Percentiles rank a stretch among this genome's conserved stretches.
Conservation (phyloP, 2,888 invertebrate genomes). For the Ariolimax columbianus region DNA sequence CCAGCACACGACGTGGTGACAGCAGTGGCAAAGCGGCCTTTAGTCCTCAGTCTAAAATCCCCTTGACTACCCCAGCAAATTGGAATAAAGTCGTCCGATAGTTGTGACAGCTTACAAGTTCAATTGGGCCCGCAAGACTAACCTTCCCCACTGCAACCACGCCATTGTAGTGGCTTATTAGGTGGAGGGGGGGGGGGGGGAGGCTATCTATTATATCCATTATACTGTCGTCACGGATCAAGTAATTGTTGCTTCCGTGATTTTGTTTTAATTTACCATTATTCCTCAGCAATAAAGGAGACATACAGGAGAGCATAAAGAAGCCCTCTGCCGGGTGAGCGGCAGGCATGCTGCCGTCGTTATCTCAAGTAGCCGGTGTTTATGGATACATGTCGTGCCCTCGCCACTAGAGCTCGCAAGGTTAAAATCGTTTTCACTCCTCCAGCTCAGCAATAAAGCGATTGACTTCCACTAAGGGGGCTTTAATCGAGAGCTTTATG, state of each 20-base stretch:
- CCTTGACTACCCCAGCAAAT: too few species aligned
- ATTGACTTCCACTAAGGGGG: background rate
- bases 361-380: background rate
- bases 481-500: conserved; percentile 16
- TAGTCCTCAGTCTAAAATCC: too few species aligned
- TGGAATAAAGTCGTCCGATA: too few species aligned
- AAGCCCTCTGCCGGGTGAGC: background rate
- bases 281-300: too few species aligned
- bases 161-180: too few species aligned
- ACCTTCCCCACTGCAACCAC: too few species aligned
- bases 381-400: background rate
- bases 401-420: background rate
- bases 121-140: too few species aligned
- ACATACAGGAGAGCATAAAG: background rate
- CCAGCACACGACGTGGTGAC: too few species aligned
- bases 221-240: background rate
- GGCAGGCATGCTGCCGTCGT: background rate
- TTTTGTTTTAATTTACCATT: too few species aligned
- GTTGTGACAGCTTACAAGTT: too few species aligned
- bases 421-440: background rate
- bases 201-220: background rate
- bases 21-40: too few species aligned
- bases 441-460: background rate
- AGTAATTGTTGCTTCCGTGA: background rate
- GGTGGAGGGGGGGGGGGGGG: too few species aligned